Evolutionary conservation across 2,888 invertebrate genomes (phyloP), one percentile per base, ranked within the genome.

Genomic region (Nasonia oneida): DNA sequence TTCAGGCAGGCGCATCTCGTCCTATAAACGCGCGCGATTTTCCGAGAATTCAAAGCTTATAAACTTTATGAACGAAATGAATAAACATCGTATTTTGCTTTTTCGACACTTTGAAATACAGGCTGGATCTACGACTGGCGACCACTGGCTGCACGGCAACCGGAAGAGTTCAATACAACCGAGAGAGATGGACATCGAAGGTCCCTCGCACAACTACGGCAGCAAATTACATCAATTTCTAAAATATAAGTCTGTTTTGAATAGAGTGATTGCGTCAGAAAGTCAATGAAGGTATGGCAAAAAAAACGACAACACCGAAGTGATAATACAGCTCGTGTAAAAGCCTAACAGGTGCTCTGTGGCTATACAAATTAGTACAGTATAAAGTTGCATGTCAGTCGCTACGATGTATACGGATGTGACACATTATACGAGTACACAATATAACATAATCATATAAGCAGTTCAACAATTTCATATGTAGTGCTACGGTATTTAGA

Each of bases 261-360:
- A 33, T 78, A 57, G 57, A 61, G 42, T 81, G 12, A 70, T 79
- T 77, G 61, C 10, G 23, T 8, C 50, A 71, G 14, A 53, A 15
- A 57, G 39, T 53, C 77, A 57, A 53, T 83, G 70, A 83, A 53
- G 64, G 37, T 29, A 82, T 23, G n/a, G 57, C 23, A 14, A 14
- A 67, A 73, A 67, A n/a, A 18, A 86, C 86, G 87, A 88, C 83
- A 61, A 88, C 87, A 87, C 61, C 88, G 83, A 85, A 87, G 84
- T 87, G 85, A 67, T 83, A 87, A 15, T 33, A 29, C 33, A 39
- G 47, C 75, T 64, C 83, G 80, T 85, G 84, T 29, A 71, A 85
- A 83, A 87, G 83, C 87, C 81, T 84, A 83, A 84, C 74, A 71
- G 81, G 86, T 85, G 67, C 57, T 81, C 80, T 82, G 79, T 77